Evolutionary conservation across 37 sponge, comb jelly and placozoan species (phyloP).

Genomic region (Cliona cf. orientalis): DNA sequence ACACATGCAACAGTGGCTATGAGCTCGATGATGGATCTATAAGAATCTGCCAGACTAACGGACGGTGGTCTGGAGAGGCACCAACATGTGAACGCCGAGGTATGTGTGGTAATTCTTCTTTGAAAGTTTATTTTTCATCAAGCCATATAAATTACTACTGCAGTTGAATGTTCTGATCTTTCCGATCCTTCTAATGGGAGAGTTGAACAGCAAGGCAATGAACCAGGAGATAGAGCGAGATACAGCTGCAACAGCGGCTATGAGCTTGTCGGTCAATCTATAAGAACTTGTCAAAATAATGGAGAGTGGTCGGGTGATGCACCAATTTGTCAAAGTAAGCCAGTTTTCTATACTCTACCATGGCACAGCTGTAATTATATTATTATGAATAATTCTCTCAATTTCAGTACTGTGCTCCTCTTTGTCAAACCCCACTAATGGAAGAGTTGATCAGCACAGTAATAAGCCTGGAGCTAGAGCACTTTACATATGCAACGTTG

Average conservation of each 20-base stretch:
- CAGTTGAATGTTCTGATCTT: conserved; percentile 34
- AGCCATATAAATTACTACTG: conserved; percentile 2
- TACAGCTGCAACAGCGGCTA: conserved; percentile 63
- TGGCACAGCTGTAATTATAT: no score
- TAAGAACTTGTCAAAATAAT: conserved; percentile 30
- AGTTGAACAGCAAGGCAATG: background rate
- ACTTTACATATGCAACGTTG: conserved; percentile 57
- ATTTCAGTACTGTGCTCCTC: no score
- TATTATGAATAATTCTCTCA: no score
- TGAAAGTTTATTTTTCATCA: background rate
- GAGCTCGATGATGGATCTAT: conserved; percentile 1
- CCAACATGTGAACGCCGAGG: conserved; percentile 42
- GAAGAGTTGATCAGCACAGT: conserved; percentile 7
- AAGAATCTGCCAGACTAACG: conserved; percentile 36
- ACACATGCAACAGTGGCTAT: conserved; percentile 53
- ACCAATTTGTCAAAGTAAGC: conserved; percentile 40
- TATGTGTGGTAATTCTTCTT: background rate
- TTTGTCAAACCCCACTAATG: conserved; percentile 32
- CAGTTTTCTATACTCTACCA: no score
- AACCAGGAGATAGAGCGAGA: conserved; percentile 21
- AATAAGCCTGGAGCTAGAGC: background rate
- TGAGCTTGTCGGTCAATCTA: conserved; percentile 29
- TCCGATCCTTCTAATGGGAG: conserved; percentile 29
- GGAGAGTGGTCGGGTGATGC: conserved; percentile 49
- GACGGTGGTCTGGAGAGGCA: conserved; percentile 26